Conservation (phyloP, 1,140 invertebrate genomes). For the Danaus melanippus region DNA sequence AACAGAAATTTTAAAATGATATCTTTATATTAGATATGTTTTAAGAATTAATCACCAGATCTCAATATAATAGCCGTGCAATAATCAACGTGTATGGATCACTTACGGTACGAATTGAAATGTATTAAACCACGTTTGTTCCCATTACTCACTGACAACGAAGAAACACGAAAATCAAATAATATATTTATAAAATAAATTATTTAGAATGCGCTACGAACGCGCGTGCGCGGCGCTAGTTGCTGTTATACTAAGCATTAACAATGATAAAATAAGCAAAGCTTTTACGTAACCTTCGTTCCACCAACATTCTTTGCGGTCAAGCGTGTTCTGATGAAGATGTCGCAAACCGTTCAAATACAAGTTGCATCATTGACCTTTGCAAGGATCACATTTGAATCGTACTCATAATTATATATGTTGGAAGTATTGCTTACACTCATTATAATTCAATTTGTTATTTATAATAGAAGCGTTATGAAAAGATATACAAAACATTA, state of each 20-base stretch:
- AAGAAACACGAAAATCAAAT: conserved; percentile 23
- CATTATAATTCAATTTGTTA: too few species aligned
- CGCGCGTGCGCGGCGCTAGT: conserved; percentile 45
- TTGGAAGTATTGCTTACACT: too few species aligned
- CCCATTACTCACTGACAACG: conserved; percentile 40
- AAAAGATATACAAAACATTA: too few species aligned
- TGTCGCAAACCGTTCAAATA: conserved; percentile 48
- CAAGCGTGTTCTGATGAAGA: conserved; percentile 49
- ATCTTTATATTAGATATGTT: too few species aligned
- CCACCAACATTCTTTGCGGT: conserved; percentile 64
- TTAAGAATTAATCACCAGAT: too few species aligned
- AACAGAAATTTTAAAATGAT: too few species aligned
- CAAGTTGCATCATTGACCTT: conserved; percentile 40
- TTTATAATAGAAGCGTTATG: too few species aligned
- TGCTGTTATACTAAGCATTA: conserved; percentile 50
- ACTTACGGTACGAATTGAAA: too few species aligned
- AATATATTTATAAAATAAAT: conserved; percentile 7
- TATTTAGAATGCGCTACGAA: conserved; percentile 27
- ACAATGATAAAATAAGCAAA: conserved; percentile 52
- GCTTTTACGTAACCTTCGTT: conserved; percentile 67
- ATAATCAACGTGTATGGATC: too few species aligned
- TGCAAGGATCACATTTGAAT: conserved; percentile 31
- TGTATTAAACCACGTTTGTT: conserved; percentile 25
- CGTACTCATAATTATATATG: too few species aligned
- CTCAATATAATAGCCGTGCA: too few species aligned